These are phyloP conservation scores for Linnaemya vulpina DNA, from an alignment of 2,888 invertebrate species.

Conservation along the genomic window DNA sequence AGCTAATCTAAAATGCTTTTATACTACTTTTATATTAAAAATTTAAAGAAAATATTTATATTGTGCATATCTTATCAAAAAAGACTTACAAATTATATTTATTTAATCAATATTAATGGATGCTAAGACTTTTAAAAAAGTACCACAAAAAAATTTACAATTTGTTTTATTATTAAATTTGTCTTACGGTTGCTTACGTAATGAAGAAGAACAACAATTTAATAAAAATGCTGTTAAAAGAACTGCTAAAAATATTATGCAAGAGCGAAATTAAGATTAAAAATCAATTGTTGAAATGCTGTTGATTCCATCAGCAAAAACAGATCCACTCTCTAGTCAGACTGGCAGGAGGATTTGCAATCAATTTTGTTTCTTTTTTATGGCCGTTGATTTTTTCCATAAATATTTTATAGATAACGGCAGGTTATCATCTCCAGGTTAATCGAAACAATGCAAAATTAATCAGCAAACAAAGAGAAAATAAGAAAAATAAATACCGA, in stretches of 20 bases:
- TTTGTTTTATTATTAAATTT: no score
- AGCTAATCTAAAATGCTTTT: no score
- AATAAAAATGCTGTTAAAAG: no score
- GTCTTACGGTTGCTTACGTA: no score
- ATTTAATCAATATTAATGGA: no score
- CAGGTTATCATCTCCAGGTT: conserved; percentile 62
- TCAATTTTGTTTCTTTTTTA: background rate
- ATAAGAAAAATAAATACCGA: background rate
- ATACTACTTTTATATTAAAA: no score
- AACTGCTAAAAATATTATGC: background rate
- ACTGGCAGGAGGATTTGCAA: conserved; percentile 41
- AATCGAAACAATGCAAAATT: conserved; percentile 21
- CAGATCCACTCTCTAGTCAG: conserved; percentile 23
- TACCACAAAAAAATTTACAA: no score
- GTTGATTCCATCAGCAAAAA: conserved; percentile 16
- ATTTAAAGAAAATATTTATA: no score
- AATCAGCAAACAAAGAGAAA: background rate
- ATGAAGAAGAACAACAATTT: no score
- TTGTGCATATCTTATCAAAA: no score
- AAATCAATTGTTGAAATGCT: background rate
- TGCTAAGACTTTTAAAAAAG: no score
- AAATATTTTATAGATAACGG: conserved; percentile 20
- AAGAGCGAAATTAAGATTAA: background rate
- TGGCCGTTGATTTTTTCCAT: background rate
- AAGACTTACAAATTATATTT: no score